These are phyloP conservation scores for Hirundo rustica DNA, from an alignment of 2,797 vertebrate species.

Conservation along the genomic window DNA sequence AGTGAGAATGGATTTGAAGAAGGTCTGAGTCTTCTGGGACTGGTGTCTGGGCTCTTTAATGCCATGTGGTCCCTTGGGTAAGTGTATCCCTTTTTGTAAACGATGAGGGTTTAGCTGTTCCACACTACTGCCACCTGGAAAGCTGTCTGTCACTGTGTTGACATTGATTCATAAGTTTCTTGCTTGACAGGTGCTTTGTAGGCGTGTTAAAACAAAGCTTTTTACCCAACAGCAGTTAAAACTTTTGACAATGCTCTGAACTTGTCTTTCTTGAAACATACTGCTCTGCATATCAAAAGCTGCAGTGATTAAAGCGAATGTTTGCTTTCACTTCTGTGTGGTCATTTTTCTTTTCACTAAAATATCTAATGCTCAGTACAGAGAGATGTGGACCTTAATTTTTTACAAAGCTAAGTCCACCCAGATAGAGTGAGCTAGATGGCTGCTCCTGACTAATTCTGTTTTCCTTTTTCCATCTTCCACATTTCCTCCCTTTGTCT, in stretches of 20 bases:
- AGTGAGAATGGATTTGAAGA: constrained; percentile 92
- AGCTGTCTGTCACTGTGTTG: not conserved
- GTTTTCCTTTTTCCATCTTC: not conserved
- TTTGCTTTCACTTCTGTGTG: not conserved
- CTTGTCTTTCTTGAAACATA: not conserved
- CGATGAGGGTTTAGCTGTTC: not conserved
- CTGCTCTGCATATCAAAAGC: not conserved
- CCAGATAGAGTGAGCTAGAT: not conserved
- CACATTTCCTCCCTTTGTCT: not conserved
- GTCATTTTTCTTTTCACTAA: not conserved
- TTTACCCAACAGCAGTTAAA: not conserved
- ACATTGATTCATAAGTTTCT: not conserved
- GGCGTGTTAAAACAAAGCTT: not conserved
- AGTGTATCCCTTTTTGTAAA: constrained; percentile 23
- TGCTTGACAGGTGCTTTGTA: not conserved
- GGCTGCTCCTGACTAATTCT: not conserved
- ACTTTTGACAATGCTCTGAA: not conserved
- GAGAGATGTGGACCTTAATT: not conserved
- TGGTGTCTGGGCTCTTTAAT: constrained; percentile 89
- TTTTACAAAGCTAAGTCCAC: not conserved
- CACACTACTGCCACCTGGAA: not conserved
- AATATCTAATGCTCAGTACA: not conserved
- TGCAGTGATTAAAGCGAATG: not conserved
- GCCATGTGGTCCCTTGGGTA: constrained; percentile 92
- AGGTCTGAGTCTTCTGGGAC: constrained; percentile 88